Conservation (phyloP, 2,113 vertebrate genomes). For the Cricetomys ansorgei region DNA sequence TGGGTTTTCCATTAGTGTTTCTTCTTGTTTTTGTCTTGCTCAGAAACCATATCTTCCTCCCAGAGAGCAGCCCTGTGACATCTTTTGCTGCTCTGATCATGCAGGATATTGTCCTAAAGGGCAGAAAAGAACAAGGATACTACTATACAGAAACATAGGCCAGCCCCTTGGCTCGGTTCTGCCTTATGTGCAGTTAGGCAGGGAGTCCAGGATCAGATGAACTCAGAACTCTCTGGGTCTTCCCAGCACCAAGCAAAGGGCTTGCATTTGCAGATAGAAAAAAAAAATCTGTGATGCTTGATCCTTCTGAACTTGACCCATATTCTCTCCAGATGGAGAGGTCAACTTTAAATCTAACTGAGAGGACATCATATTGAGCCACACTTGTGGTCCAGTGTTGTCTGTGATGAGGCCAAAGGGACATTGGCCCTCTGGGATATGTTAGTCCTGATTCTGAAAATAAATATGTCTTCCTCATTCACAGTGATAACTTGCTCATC, state of each 20-base stretch:
- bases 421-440: not conserved
- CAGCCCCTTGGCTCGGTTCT: not conserved
- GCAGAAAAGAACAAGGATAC: not conserved
- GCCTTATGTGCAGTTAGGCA: slow-evolving; percentile 54
- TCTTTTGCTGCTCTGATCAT: slow-evolving; percentile 13
- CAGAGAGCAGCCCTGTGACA: slow-evolving; percentile 23
- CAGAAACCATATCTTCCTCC: slow-evolving; percentile 47
- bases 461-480: not conserved
- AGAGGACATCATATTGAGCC: not conserved
- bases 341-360: slow-evolving; percentile 33
- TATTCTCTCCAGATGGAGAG: slow-evolving; percentile 19
- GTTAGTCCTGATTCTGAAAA: not conserved
- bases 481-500: not conserved
- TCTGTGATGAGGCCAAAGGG: not conserved
- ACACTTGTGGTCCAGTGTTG: not conserved
- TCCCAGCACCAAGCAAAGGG: slow-evolving; percentile 19
- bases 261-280: slow-evolving; percentile 30
- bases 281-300: slow-evolving; percentile 12
- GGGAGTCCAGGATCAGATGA: slow-evolving; percentile 56
- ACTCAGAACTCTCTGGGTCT: slow-evolving; percentile 46
- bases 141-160: not conserved
- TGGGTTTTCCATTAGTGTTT: slow-evolving; percentile 52
- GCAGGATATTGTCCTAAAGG: slow-evolving; percentile 52
- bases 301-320: slow-evolving; percentile 66
- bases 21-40: slow-evolving; percentile 51